Evolutionary conservation across 1,140 invertebrate species (phyloP).

Genomic region (Globodera rostochiensis): DNA sequence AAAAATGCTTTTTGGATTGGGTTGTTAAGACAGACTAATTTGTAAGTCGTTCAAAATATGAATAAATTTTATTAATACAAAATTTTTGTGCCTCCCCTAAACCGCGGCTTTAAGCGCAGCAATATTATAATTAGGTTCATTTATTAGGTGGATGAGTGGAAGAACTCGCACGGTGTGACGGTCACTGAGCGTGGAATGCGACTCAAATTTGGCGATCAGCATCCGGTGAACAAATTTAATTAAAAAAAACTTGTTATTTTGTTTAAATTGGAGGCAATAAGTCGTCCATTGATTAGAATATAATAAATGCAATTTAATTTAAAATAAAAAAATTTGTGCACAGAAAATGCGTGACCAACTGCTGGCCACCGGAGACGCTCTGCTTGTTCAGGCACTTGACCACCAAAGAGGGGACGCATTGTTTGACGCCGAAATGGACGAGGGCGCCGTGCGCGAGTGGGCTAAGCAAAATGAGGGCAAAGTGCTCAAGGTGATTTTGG

Average conservation of each 20-base stretch:
- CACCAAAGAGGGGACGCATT: slow-evolving; percentile 32
- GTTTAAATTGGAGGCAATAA: no score
- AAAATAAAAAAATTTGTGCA: neutral
- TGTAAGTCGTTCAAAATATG: no score
- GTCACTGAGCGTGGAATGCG: slow-evolving; percentile 39
- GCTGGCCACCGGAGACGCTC: slow-evolving; percentile 41
- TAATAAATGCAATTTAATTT: no score
- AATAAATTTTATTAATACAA: no score
- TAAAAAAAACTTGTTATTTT: neutral
- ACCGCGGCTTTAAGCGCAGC: no score
- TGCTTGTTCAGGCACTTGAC: slow-evolving; percentile 48
- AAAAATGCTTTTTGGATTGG: no score
- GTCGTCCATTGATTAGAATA: no score
- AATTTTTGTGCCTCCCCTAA: no score
- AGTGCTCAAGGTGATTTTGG: slow-evolving; percentile 41
- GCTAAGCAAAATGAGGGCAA: slow-evolving; percentile 46
- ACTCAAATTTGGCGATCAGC: slow-evolving; percentile 34
- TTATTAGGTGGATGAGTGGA: slow-evolving; percentile 45
- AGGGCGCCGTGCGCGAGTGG: slow-evolving; percentile 40
- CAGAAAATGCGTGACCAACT: slow-evolving; percentile 41
- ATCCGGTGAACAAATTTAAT: neutral
- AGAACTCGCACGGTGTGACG: slow-evolving; percentile 38
- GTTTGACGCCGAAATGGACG: slow-evolving; percentile 40
- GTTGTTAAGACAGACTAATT: no score
- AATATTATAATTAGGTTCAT: neutral